Percentiles rank a stretch among this genome's conserved stretches.
Conservation (phyloP, 2,797 vertebrate genomes). For the Tokudaia tokunoshimensis region DNA sequence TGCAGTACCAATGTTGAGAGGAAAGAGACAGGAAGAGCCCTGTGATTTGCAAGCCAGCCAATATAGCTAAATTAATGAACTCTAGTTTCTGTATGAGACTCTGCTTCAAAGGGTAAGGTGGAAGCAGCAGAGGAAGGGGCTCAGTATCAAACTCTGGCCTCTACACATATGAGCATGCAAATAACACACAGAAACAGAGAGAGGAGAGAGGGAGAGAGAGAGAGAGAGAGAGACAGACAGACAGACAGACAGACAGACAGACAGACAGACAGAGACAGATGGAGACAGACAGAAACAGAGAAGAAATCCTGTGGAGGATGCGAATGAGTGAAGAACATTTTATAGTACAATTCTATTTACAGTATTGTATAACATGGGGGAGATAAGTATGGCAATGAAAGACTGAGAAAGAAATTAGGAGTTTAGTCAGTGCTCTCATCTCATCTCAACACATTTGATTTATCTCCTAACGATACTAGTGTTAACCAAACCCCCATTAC, state of each 20-base stretch:
- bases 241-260: rapidly evolving
- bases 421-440: not conserved
- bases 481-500: not conserved
- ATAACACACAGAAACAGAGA: not conserved
- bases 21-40: not conserved
- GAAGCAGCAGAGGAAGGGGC: not conserved
- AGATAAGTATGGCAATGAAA: not conserved
- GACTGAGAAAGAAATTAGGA: not conserved
- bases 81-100: not conserved
- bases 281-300: not conserved
- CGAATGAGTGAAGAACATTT: not conserved
- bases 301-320: not conserved
- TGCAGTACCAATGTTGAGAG: not conserved
- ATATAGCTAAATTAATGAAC: not conserved
- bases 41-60: not conserved
- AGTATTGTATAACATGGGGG: not conserved
- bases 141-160: not conserved
- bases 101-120: not conserved
- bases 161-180: not conserved
- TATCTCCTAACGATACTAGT: not conserved
- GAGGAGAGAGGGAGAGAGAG: not conserved
- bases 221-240: not conserved
- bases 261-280: not conserved
- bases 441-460: not conserved
- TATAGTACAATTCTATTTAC: not conserved